Evolutionary conservation across 2,888 invertebrate genomes (phyloP), one percentile per base, ranked within the genome.

Genomic region (Plutella xylostella): DNA sequence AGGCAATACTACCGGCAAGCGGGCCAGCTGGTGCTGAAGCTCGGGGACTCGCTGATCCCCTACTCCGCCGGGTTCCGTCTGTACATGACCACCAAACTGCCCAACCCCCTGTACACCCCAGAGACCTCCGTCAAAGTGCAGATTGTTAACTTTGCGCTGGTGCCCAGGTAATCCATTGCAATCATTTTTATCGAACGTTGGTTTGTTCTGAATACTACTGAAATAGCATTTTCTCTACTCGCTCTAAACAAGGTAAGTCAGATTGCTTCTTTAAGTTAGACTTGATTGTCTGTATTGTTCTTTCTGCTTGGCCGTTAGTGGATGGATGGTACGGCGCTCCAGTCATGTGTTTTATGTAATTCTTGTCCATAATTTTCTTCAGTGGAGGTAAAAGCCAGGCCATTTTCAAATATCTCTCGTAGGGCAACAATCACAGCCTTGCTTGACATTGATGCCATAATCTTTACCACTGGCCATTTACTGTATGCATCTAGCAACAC

Each of bases 71-170:
- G 92, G 43, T 96, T 96, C 72, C 87, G 89, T 0, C 85, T 97
- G 2, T 96, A 90, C 66, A 89, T 97, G 62, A 96, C 96, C 0
- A 95, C 94, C 2, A 94, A 93, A 66, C 77, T 96, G 45, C 88
- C 94, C 0, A 96, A 96, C 78, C 96, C 96, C 0, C 92, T 91
- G 64, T 96, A 94, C 63, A 87, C 93, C 0, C 96, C 96, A 0
- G 96, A 97, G 72, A 88, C 92, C 0, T 91, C 93, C 0, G 92
- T 93, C 53, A 97, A 96, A 70, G 89, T 92, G 28, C 88, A 93
- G 40, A 73, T 96, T 37, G 91, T 96, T 12, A 96, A 96, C 71
- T 96, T 96, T 58, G 92, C 94, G n/a, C 86, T 96, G 4, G 93
- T 93, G 9, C 88, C 89, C 55, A 92, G 87, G 93, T 93, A 28